Conservation (phyloP, 2,113 vertebrate species). For the Dasypus novemcinctus region DNA sequence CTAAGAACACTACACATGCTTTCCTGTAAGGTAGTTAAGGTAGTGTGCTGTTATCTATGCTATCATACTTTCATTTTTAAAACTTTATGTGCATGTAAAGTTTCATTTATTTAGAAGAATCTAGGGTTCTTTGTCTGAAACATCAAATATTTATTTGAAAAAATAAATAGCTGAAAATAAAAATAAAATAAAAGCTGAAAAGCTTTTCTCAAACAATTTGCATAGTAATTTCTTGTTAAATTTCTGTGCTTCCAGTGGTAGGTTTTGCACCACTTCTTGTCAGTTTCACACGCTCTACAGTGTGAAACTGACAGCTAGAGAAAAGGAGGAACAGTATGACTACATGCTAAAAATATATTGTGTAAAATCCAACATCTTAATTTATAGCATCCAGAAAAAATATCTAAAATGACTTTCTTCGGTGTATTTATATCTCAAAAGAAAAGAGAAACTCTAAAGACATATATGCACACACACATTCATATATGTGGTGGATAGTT, state of each 20-base stretch:
- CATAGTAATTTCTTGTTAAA: constrained; percentile 78
- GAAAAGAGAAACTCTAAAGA: background rate
- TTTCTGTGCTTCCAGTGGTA: constrained; percentile 68
- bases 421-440: background rate
- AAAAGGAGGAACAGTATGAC: constrained; percentile 57
- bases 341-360: constrained; percentile 69
- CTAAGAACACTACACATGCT: background rate
- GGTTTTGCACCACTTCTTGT: constrained; percentile 72
- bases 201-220: constrained; percentile 69
- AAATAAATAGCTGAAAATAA: too few species aligned
- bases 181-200: too few species aligned
- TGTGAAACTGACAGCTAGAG: constrained; percentile 73
- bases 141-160: too few species aligned
- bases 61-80: background rate
- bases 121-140: constrained; percentile 64
- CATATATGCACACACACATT: background rate
- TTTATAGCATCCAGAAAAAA: constrained; percentile 52
- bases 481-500: background rate
- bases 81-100: background rate
- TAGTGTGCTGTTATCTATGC: background rate
- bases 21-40: background rate
- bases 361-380: constrained; percentile 40
- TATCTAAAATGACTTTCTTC: constrained; percentile 55
- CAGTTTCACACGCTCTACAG: constrained; percentile 68
- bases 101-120: constrained; percentile 57